Evolutionary conservation across 2,888 invertebrate species (phyloP).

Genomic region (Ariolimax columbianus): DNA sequence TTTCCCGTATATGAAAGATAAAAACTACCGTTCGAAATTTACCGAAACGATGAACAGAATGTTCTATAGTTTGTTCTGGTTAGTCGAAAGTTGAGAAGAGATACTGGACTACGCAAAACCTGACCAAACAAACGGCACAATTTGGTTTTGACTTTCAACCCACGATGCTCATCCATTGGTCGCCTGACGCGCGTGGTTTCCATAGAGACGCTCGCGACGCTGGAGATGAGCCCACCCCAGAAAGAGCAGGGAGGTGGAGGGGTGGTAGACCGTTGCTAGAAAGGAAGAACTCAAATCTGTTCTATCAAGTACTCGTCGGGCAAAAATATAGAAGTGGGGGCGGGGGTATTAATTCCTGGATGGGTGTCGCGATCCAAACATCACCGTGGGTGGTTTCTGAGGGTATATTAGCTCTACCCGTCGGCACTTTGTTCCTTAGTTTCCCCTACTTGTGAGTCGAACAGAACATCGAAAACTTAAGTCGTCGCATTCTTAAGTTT

Average conservation of each 20-base stretch:
- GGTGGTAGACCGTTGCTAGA: background rate
- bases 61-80: too few relatives aligned
- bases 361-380: background rate
- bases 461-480: background rate
- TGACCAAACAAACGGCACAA: too few relatives aligned
- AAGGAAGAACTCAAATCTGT: background rate
- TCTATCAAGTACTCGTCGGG: background rate
- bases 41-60: too few relatives aligned
- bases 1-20: too few relatives aligned
- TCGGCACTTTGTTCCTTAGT: background rate
- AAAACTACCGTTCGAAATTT: too few relatives aligned
- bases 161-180: constrained; percentile 4
- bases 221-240: background rate
- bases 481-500: background rate
- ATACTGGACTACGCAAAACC: too few relatives aligned
- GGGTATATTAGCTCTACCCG: background rate
- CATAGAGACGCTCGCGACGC: background rate
- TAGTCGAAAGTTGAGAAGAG: too few relatives aligned
- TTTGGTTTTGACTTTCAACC: background rate
- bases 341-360: background rate
- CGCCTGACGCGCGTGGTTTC: background rate
- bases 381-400: background rate
- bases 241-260: background rate
- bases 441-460: background rate
- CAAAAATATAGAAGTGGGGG: background rate